Evolutionary conservation across 1,140 invertebrate species (phyloP).

Genomic region (silkworm (Bombyx mori)): ASM3026992v2 NC_085115.1:12749501-12750000

Average conservation of each 20-base stretch:
- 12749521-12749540: conserved; percentile 55
- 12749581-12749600: conserved; percentile 43
- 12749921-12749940: too few relatives aligned
- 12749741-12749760: conserved; percentile 54
- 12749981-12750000: too few relatives aligned
- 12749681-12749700: conserved; percentile 66
- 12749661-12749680: conserved; percentile 42
- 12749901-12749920: too few relatives aligned
- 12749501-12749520: conserved; percentile 36
- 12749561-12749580: conserved; percentile 25
- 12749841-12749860: conserved; percentile 10
- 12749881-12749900: neutral
- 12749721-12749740: conserved; percentile 25
- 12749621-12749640: conserved; percentile 28
- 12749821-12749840: conserved; percentile 40
- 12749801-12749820: conserved; percentile 65
- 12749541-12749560: conserved; percentile 59
- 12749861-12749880: neutral
- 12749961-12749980: too few relatives aligned
- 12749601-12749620: conserved; percentile 3
- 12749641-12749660: conserved; percentile 19
- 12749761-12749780: conserved; percentile 54
- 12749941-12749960: too few relatives aligned
- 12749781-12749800: conserved; percentile 66
- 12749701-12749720: conserved; percentile 17